phyloP scores from a whole-genome alignment of 2,797 vertebrate species.

The Tadarida brasiliensis region DNA sequence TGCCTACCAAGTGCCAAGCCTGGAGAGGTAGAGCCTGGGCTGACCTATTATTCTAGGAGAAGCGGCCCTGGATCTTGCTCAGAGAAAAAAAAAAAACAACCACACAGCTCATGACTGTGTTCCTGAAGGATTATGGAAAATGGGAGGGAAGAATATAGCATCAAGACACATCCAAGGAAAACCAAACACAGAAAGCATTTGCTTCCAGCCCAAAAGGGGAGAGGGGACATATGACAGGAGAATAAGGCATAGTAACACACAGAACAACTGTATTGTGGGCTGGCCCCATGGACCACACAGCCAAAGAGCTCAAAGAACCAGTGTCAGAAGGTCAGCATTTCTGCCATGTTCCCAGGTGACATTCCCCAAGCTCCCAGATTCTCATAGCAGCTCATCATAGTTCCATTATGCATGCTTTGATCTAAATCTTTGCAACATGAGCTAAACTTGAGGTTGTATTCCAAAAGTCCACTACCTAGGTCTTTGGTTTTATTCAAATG shows the following conservation, averaged over 20 bases:
- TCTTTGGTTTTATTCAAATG: neutral
- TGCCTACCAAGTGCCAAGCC: neutral
- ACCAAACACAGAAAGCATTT: neutral
- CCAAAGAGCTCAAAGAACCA: neutral
- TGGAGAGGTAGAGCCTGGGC: neutral
- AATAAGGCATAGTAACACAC: neutral
- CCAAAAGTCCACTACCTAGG: no score
- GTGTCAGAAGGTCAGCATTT: neutral
- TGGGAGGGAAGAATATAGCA: neutral
- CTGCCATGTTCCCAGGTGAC: neutral
- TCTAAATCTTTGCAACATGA: neutral
- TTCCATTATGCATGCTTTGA: neutral
- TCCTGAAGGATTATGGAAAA: neutral
- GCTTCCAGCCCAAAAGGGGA: neutral
- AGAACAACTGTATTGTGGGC: neutral
- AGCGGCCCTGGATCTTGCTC: neutral
- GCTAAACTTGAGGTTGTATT: neutral
- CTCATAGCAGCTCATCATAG: neutral
- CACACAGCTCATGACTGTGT: neutral
- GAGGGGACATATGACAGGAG: neutral
- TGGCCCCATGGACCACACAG: neutral
- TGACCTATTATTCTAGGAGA: neutral
- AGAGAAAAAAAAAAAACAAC: conserved; percentile 1
- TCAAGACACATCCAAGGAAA: neutral
- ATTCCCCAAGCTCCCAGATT: neutral